phyloP scores from a whole-genome alignment of 2,113 vertebrate species.

The Heloderma charlesbogerti region DNA sequence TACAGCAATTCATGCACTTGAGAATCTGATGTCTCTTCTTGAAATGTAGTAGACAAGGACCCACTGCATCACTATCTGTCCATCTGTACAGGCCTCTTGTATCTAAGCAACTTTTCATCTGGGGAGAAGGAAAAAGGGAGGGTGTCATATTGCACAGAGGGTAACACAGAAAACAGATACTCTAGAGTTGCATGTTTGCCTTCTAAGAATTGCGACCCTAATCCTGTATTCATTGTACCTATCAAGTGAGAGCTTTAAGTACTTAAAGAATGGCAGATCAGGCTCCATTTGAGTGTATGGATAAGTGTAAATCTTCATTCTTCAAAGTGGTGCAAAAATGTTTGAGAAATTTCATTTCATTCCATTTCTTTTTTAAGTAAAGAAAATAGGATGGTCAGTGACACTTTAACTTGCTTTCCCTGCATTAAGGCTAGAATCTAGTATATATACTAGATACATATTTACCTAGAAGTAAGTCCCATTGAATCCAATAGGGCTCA shows the following conservation, averaged over 20 bases:
- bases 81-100: not conserved
- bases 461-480: not conserved
- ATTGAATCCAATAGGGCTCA: not conserved
- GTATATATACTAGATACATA: too few species aligned
- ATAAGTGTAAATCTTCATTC: not conserved
- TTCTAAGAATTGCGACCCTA: constrained; percentile 10
- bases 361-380: not conserved
- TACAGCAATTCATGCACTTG: constrained; percentile 14
- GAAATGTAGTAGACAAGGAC: not conserved
- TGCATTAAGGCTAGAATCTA: not conserved
- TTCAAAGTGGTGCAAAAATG: not conserved
- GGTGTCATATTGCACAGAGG: constrained; percentile 40
- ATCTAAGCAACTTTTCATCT: constrained; percentile 32
- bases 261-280: constrained; percentile 9
- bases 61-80: not conserved
- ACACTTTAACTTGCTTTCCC: not conserved
- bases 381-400: not conserved
- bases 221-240: not conserved
- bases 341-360: constrained; percentile 16
- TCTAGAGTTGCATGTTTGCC: constrained; percentile 1
- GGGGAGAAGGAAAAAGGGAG: constrained; percentile 1
- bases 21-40: not conserved
- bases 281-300: not conserved
- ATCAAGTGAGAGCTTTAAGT: constrained; percentile 13
- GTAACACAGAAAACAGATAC: constrained; percentile 41